Evolutionary conservation across 1,140 invertebrate genomes (phyloP).

Genomic region (Phocides pigmalion): DNA sequence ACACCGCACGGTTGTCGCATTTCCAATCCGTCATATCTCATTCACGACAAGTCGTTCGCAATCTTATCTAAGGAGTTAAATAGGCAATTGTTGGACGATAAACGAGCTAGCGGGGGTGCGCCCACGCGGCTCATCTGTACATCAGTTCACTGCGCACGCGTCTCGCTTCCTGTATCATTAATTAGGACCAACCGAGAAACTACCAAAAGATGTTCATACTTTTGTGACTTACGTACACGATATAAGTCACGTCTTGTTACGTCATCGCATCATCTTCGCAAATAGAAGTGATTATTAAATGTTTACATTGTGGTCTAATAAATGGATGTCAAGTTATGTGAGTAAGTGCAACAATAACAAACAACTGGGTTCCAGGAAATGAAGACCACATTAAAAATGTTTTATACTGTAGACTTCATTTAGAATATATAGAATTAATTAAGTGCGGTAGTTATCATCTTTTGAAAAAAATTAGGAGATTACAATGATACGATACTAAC

Average conservation of each 20-base stretch:
- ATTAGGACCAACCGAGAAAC: slow-evolving; percentile 46
- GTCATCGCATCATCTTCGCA: slow-evolving; percentile 19
- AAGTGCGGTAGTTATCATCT: too few species aligned
- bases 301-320: slow-evolving; percentile 7
- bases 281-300: slow-evolving; percentile 25
- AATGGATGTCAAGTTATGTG: slow-evolving; percentile 6
- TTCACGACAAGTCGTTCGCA: slow-evolving; percentile 35
- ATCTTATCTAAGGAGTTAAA: slow-evolving; percentile 39
- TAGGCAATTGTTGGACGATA: slow-evolving; percentile 59
- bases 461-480: neutral
- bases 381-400: neutral
- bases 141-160: slow-evolving; percentile 73
- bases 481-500: neutral
- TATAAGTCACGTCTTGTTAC: slow-evolving; percentile 15
- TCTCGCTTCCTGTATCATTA: slow-evolving; percentile 70
- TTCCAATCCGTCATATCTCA: slow-evolving; percentile 33
- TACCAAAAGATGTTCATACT: slow-evolving; percentile 42
- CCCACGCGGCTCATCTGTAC: slow-evolving; percentile 73
- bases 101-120: slow-evolving; percentile 67
- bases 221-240: slow-evolving; percentile 18
- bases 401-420: neutral
- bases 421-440: too few species aligned
- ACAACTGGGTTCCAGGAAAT: slow-evolving; percentile 2
- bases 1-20: slow-evolving; percentile 19
- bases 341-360: slow-evolving; percentile 5